Evolutionary conservation across 2,113 vertebrate species (phyloP).

Genomic region (Zingel zingel): DNA sequence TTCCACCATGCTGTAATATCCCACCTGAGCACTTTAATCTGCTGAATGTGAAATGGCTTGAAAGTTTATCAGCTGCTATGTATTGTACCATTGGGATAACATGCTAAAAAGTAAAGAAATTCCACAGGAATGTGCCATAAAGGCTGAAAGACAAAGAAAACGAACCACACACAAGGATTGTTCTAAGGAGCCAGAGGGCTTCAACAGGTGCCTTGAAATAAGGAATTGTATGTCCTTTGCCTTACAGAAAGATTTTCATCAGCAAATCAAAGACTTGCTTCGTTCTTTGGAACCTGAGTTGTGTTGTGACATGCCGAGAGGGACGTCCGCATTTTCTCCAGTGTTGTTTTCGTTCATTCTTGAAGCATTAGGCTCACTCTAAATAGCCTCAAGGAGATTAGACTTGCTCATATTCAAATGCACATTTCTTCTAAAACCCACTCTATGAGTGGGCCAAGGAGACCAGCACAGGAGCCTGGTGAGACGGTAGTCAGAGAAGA

Average conservation of each 20-base stretch:
- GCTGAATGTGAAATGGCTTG: constrained; percentile 49
- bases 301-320: constrained; percentile 76
- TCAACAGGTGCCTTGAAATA: constrained; percentile 77
- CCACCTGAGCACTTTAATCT: constrained; percentile 73
- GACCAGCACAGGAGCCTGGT: constrained; percentile 61
- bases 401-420: constrained; percentile 77
- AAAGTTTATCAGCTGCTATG: constrained; percentile 57
- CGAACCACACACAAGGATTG: not conserved
- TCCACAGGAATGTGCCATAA: constrained; percentile 39
- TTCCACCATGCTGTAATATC: constrained; percentile 52
- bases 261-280: constrained; percentile 62
- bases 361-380: constrained; percentile 76
- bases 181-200: constrained; percentile 23
- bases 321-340: constrained; percentile 70
- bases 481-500: constrained; percentile 72
- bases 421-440: constrained; percentile 76
- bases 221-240: constrained; percentile 33
- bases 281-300: constrained; percentile 68
- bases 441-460: constrained; percentile 73
- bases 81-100: constrained; percentile 28
- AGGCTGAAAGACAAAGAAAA: constrained; percentile 12
- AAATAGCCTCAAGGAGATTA: constrained; percentile 78
- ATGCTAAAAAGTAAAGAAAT: constrained; percentile 6
- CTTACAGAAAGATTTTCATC: constrained; percentile 63
- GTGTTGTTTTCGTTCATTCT: constrained; percentile 77